Evolutionary conservation across 2,888 invertebrate genomes (phyloP).

Genomic region (Acronicta alni): DNA sequence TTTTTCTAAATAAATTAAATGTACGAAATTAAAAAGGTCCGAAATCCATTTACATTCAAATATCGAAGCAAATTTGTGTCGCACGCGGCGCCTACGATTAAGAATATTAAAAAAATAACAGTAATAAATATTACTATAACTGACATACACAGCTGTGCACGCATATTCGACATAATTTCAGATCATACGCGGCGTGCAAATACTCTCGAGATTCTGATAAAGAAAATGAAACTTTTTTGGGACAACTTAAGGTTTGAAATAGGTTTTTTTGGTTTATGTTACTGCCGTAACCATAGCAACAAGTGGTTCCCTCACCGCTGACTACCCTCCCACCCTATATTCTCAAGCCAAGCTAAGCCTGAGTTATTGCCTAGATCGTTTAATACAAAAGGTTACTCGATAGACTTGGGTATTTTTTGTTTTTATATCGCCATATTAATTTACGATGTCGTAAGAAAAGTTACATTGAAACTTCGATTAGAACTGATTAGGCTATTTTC

Average conservation of each 20-base stretch:
- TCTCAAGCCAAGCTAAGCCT: slow-evolving; percentile 66
- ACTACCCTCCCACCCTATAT: slow-evolving; percentile 57
- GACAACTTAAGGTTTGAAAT: slow-evolving; percentile 36
- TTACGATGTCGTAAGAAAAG: slow-evolving; percentile 10
- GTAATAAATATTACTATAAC: slow-evolving; percentile 29
- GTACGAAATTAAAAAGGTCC: neutral
- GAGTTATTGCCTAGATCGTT: slow-evolving; percentile 77
- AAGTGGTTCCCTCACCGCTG: slow-evolving; percentile 70
- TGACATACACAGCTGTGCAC: slow-evolving; percentile 48
- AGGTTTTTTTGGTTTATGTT: slow-evolving; percentile 50
- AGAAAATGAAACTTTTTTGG: slow-evolving; percentile 36
- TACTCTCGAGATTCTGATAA: slow-evolving; percentile 28
- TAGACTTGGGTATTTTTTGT: slow-evolving; percentile 48
- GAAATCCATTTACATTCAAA: slow-evolving; percentile 8
- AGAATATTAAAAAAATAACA: slow-evolving; percentile 25
- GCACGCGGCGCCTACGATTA: slow-evolving; percentile 7
- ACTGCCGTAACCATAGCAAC: slow-evolving; percentile 77
- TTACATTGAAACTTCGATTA: slow-evolving; percentile 1
- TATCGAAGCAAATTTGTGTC: slow-evolving; percentile 10
- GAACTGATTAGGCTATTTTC: neutral
- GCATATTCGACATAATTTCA: slow-evolving; percentile 60
- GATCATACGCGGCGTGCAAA: slow-evolving; percentile 59
- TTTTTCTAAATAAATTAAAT: neutral
- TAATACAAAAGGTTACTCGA: slow-evolving; percentile 60
- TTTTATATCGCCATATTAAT: slow-evolving; percentile 18